These are phyloP conservation scores for Lampris incognitus DNA, from an alignment of 2,113 vertebrate genomes.

Conservation along the genomic window DNA sequence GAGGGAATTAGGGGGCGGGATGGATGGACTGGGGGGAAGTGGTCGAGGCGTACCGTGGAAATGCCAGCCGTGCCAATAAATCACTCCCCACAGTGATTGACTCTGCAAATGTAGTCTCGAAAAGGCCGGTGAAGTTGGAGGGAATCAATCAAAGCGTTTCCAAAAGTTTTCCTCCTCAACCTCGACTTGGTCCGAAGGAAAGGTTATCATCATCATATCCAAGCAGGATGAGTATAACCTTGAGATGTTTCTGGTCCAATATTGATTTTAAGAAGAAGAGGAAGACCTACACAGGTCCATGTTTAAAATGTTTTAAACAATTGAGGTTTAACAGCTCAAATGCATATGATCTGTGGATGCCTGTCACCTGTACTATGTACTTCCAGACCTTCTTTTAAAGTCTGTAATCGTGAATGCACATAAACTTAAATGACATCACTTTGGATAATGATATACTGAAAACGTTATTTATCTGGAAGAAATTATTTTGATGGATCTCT, in stretches of 20 bases:
- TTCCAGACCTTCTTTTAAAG: no score
- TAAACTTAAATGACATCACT: no score
- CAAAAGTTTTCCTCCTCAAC: constrained; percentile 54
- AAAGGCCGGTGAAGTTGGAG: constrained; percentile 58
- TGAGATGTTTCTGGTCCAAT: constrained; percentile 21
- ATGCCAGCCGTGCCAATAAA: constrained; percentile 76
- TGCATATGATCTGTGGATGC: no score
- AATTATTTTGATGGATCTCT: neutral
- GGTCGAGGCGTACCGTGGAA: constrained; percentile 63
- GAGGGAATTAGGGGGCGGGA: constrained; percentile 75
- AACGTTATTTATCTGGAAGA: no score
- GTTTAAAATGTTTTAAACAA: neutral
- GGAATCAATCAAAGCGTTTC: constrained; percentile 65
- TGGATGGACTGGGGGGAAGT: constrained; percentile 58
- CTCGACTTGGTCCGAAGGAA: constrained; percentile 27
- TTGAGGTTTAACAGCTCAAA: no score
- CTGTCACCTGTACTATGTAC: no score
- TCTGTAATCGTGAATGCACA: no score
- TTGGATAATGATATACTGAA: no score
- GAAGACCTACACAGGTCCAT: neutral
- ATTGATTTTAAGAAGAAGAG: constrained; percentile 5
- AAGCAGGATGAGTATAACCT: constrained; percentile 34
- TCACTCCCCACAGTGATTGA: constrained; percentile 67
- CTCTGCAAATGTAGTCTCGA: constrained; percentile 67
- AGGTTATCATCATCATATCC: constrained; percentile 50